Evolutionary conservation across 92 coral and sea anemone species (phyloP), one percentile per base, ranked within the genome.

Genomic region (Parazoanthus darwini): DNA sequence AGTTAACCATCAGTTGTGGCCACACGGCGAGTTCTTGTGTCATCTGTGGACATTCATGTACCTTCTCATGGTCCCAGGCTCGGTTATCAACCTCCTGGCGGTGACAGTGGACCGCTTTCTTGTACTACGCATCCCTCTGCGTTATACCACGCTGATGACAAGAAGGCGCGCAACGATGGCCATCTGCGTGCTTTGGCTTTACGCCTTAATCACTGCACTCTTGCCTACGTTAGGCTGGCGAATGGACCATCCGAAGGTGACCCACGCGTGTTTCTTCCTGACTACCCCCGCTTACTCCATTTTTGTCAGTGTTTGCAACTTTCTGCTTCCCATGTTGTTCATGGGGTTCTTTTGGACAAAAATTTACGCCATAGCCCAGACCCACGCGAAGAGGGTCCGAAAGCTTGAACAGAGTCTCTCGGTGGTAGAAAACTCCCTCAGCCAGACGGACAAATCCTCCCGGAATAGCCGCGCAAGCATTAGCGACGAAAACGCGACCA

Each of bases 41-140:
- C 88, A 73, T 25, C 68, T 95, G n/a, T 95, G 92, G 92, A 88
- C 94, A 42, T 92, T 96, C 16, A 85, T 95, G 89, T 92, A 92
- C 71, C 91, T 95, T 44, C 92, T 95, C 18, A 92, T 87, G 37
- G 92, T 89, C 18, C 98, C 98, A 23, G 94, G 96, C 15, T 92
- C 98, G 6, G 85, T 95, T 18, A 95, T 95, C n/a, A 95, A 95
- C 84, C 90, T 95, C 44, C 92, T 96, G 38, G 98, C 98, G 9
- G 96, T 95, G 72, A 95, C 98, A 2, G 92, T 95, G 68, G 98
- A 95, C 67, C 92, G 98, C 6, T 95, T 90, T 73, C 88, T 95
- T 20, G 98, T 95, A 9, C 65, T 95, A 29, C 92, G 91, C 22
- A 92, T 95, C 75, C 98, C 98, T 1, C 86, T 95, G 22, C 93